Evolutionary conservation across 2,888 invertebrate species (phyloP).

Genomic region (Ennomos fuscantarius): DNA sequence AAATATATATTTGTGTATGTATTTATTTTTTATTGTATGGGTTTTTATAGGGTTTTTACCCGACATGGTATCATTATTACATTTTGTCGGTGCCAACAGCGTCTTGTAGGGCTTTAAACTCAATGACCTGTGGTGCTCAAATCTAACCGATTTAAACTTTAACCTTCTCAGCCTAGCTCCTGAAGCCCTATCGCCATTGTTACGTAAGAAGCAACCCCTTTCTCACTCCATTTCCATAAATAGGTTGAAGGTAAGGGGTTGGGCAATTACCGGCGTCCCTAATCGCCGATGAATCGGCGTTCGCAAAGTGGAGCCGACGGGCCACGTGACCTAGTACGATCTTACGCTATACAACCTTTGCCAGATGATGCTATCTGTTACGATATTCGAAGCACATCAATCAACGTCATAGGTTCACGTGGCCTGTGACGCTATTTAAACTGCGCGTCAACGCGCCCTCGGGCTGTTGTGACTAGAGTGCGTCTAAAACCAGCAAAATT

Average conservation of each 20-base stretch:
- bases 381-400: slow-evolving; percentile 15
- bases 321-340: neutral
- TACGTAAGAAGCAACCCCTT: slow-evolving; percentile 6
- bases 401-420: slow-evolving; percentile 8
- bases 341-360: slow-evolving; percentile 10
- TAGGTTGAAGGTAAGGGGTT: slow-evolving; percentile 15
- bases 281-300: slow-evolving; percentile 23
- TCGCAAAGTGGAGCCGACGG: neutral
- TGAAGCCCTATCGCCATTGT: neutral
- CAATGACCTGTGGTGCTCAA: no score
- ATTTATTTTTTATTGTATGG: no score
- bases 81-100: no score
- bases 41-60: no score
- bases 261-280: slow-evolving; percentile 17
- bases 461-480: no score
- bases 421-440: neutral
- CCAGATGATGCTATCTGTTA: slow-evolving; percentile 6
- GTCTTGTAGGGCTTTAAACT: no score
- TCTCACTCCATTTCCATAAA: slow-evolving; percentile 15
- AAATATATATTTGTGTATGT: no score
- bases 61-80: no score
- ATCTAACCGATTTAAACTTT: no score
- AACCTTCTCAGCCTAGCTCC: no score
- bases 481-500: no score
- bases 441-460: no score